A percentile compares a stretch with the other conserved stretches of the same genome.
These are phyloP conservation scores for Ooceraea biroi DNA, from an alignment of 1,140 invertebrate genomes.

Conservation along the genomic window DNA sequence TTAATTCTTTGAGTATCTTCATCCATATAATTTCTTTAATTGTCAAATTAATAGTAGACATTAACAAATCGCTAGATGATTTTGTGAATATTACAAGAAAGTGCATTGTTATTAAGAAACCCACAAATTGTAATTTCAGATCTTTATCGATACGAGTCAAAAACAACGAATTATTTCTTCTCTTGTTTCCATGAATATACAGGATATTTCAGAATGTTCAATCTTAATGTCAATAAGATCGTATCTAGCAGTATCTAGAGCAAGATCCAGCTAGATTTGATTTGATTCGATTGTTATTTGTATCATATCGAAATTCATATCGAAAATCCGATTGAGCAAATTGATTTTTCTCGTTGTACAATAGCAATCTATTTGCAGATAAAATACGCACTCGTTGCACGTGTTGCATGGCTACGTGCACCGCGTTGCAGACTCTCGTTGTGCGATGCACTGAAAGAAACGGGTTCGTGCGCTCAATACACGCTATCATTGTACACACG, in stretches of 20 bases:
- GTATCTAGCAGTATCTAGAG: too few relatives aligned
- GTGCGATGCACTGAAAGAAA: conserved; percentile 12
- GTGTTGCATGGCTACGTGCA: conserved; percentile 62
- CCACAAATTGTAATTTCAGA: background rate
- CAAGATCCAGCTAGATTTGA: background rate
- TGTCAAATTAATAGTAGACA: background rate
- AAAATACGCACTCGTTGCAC: conserved; percentile 66
- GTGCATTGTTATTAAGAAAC: background rate
- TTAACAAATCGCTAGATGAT: background rate
- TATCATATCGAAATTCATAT: too few relatives aligned
- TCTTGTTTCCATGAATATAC: background rate
- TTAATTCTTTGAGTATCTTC: background rate
- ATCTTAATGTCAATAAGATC: background rate
- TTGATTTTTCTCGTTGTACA: conserved; percentile 16
- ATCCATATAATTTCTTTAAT: too few relatives aligned
- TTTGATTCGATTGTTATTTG: conserved; percentile 26
- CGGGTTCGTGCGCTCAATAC: conserved; percentile 48
- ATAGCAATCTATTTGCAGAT: conserved; percentile 68
- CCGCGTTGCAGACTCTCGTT: background rate
- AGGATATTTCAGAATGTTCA: background rate
- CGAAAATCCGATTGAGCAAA: background rate
- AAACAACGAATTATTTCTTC: background rate
- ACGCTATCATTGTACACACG: conserved; percentile 15
- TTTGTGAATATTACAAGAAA: background rate
- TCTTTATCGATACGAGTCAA: background rate